Evolutionary conservation across 2,888 invertebrate species (phyloP).

Genomic region (Deilephila elpenor): DNA sequence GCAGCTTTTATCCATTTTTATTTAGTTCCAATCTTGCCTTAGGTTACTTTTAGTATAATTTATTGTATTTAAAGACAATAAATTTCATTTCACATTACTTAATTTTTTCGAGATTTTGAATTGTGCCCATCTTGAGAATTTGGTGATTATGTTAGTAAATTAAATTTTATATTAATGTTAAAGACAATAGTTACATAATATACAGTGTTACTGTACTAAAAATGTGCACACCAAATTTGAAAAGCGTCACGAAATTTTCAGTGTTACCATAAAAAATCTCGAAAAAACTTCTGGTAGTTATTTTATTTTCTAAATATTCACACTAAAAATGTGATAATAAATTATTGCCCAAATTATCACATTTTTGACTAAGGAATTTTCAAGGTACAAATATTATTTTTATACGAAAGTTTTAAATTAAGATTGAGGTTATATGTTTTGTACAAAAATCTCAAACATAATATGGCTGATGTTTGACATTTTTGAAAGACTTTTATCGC

Average conservation of each 20-base stretch:
- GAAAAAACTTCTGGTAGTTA: slow-evolving; percentile 5
- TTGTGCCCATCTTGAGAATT: not conserved
- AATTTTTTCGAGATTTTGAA: not conserved
- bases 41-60: slow-evolving; percentile 18
- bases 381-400: slow-evolving; percentile 35
- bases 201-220: slow-evolving; percentile 8
- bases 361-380: slow-evolving; percentile 38
- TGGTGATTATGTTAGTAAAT: not conserved
- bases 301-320: slow-evolving; percentile 36
- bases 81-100: not conserved
- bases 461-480: slow-evolving; percentile 82
- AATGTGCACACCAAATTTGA: not conserved
- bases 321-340: slow-evolving; percentile 42
- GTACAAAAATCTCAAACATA: slow-evolving; percentile 76
- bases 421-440: slow-evolving; percentile 53
- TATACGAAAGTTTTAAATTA: slow-evolving; percentile 36
- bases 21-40: slow-evolving; percentile 21
- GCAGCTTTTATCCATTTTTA: slow-evolving; percentile 40
- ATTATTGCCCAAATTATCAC: slow-evolving; percentile 50
- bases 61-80: not conserved
- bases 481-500: slow-evolving; percentile 57
- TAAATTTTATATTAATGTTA: not conserved
- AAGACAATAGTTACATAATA: slow-evolving; percentile 3
- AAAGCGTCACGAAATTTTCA: not conserved
- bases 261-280: slow-evolving; percentile 2